Conservation (phyloP, 1,140 invertebrate genomes). For the Papilio glaucus region DNA sequence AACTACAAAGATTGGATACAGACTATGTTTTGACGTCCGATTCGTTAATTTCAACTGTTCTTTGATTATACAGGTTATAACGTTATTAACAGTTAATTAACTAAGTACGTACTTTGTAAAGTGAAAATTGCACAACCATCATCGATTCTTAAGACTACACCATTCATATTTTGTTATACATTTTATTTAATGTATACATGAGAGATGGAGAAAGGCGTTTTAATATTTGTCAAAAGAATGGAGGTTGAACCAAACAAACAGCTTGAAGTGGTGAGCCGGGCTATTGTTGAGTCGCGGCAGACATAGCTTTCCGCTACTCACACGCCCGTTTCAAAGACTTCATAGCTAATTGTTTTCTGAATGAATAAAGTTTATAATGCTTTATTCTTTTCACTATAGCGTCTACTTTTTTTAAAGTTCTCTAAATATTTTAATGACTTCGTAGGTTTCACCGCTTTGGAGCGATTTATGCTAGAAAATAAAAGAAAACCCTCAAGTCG, state of each 20-base stretch:
- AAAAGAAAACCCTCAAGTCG: too few species aligned
- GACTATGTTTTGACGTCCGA: too few species aligned
- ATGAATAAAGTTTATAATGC: conserved; percentile 25
- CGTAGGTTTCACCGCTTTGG: neutral
- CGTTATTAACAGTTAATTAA: neutral
- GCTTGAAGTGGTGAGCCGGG: conserved; percentile 26
- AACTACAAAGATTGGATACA: too few species aligned
- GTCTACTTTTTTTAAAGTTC: neutral
- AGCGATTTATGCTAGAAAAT: too few species aligned
- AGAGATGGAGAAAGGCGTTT: conserved; percentile 13
- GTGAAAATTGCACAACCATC: neutral
- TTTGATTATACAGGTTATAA: too few species aligned
- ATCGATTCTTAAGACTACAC: neutral
- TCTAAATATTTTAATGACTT: conserved; percentile 8
- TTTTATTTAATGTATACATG: neutral
- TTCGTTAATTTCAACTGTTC: too few species aligned
- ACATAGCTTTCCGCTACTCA: conserved; percentile 36
- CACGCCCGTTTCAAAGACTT: conserved; percentile 29
- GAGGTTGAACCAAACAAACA: conserved; percentile 35
- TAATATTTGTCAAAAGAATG: conserved; percentile 28
- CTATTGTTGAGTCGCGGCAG: conserved; percentile 27
- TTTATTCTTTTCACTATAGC: conserved; percentile 15
- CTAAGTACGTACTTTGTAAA: too few species aligned
- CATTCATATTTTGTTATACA: neutral
- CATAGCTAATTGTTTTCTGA: conserved; percentile 37